Conservation (phyloP, 2,797 vertebrate species). For the Hippoglossus hippoglossus region DNA sequence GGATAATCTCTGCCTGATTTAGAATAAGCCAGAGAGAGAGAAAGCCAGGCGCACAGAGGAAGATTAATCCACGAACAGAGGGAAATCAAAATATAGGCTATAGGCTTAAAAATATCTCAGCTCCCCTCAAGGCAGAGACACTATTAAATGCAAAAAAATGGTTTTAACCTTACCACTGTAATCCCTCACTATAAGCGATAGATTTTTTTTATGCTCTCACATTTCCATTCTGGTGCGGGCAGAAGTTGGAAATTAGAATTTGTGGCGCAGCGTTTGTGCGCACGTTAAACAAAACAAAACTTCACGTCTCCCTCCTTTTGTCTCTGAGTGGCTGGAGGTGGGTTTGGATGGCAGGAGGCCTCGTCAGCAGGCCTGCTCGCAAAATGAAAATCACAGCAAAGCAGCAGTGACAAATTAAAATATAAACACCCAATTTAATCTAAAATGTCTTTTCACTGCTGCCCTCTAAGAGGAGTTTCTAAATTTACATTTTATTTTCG, state of each 20-base stretch:
- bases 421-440: neutral
- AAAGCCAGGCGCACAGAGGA: constrained; percentile 52
- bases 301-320: neutral
- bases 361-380: constrained; percentile 1
- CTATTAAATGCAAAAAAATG: constrained; percentile 69
- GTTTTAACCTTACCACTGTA: constrained; percentile 72
- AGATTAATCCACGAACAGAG: constrained; percentile 78
- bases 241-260: constrained; percentile 55
- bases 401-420: neutral
- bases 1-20: constrained; percentile 78
- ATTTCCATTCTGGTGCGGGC: constrained; percentile 42
- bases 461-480: neutral
- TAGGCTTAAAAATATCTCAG: constrained; percentile 71
- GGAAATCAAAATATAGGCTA: constrained; percentile 72
- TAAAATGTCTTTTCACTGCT: no score
- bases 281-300: constrained; percentile 35
- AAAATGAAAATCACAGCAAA: neutral
- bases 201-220: constrained; percentile 49
- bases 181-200: constrained; percentile 62
- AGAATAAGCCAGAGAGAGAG: constrained; percentile 62
- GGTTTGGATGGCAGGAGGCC: constrained; percentile 10
- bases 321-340: neutral
- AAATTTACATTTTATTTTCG: neutral
- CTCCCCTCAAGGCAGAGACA: constrained; percentile 70
- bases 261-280: constrained; percentile 10